Evolutionary conservation across 2,797 vertebrate genomes (phyloP).

Genomic region (Oreochromis mossambicus): DNA sequence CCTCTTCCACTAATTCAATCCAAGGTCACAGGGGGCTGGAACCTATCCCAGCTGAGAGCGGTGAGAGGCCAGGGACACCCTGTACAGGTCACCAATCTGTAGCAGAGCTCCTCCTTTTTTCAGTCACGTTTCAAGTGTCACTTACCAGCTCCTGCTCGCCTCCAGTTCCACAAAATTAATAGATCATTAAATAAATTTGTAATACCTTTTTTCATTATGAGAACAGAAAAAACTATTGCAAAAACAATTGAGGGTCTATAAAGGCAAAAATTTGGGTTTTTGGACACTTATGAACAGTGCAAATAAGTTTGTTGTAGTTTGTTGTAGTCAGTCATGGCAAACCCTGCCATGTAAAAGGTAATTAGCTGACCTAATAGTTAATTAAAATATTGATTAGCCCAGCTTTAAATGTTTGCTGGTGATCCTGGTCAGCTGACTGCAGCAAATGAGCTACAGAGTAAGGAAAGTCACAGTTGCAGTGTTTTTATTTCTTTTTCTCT

Average conservation of each 20-base stretch:
- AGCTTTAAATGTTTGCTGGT: neutral
- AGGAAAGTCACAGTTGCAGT: neutral
- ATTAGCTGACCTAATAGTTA: neutral
- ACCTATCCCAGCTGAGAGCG: neutral
- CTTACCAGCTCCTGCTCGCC: neutral
- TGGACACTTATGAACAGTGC: neutral
- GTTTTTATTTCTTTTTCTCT: neutral
- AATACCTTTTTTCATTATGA: fast-evolving
- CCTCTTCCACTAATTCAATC: neutral
- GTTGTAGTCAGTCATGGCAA: neutral
- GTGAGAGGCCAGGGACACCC: neutral
- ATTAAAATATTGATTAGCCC: neutral
- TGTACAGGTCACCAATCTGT: neutral
- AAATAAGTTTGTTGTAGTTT: neutral
- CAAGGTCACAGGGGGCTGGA: fast-evolving
- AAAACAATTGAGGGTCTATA: neutral
- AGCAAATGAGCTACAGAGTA: neutral
- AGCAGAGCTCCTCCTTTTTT: neutral
- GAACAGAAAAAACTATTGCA: neutral
- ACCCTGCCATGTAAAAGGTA: neutral
- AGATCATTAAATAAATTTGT: neutral
- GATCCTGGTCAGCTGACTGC: neutral
- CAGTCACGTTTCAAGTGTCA: neutral
- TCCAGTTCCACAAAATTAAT: neutral
- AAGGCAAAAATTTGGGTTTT: neutral